Evolutionary conservation across 2,888 invertebrate species (phyloP).

Genomic region (Eristalis pertinax): DNA sequence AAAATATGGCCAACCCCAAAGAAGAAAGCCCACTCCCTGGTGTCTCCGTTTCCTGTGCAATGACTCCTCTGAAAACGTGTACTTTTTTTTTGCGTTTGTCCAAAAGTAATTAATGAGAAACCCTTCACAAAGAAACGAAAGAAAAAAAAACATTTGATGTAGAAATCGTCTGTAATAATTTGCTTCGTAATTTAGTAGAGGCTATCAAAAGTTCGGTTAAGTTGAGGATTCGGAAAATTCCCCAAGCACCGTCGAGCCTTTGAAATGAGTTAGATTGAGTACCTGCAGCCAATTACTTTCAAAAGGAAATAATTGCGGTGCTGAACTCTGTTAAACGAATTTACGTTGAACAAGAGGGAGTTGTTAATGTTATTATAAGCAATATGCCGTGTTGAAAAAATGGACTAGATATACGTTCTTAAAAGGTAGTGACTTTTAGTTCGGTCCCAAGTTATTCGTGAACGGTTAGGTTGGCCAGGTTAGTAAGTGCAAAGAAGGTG

Average conservation of each 20-base stretch:
- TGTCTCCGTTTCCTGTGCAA: neutral
- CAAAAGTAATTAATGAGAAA: neutral
- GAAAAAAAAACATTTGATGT: neutral
- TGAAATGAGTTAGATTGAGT: slow-evolving; percentile 6
- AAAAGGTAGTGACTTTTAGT: too few relatives aligned
- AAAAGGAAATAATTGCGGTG: neutral
- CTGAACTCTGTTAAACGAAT: neutral
- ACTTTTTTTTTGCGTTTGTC: neutral
- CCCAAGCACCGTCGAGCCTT: neutral
- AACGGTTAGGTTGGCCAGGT: too few relatives aligned
- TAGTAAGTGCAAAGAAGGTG: too few relatives aligned
- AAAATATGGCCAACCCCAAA: too few relatives aligned
- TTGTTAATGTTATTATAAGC: neutral
- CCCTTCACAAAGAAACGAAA: neutral
- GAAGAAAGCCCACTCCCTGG: neutral
- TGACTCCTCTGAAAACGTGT: neutral
- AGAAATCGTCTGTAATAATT: neutral
- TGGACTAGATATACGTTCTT: too few relatives aligned
- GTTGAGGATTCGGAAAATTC: neutral
- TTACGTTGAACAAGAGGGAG: neutral
- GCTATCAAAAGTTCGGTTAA: neutral
- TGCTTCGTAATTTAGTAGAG: neutral
- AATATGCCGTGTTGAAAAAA: neutral
- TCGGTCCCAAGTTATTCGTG: too few relatives aligned
- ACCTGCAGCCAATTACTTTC: slow-evolving; percentile 18